Percentiles rank a stretch among this genome's conserved stretches.
phyloP scores from a whole-genome alignment of 2,113 vertebrate genomes.

The Brachyhypopomus gauderio region DNA sequence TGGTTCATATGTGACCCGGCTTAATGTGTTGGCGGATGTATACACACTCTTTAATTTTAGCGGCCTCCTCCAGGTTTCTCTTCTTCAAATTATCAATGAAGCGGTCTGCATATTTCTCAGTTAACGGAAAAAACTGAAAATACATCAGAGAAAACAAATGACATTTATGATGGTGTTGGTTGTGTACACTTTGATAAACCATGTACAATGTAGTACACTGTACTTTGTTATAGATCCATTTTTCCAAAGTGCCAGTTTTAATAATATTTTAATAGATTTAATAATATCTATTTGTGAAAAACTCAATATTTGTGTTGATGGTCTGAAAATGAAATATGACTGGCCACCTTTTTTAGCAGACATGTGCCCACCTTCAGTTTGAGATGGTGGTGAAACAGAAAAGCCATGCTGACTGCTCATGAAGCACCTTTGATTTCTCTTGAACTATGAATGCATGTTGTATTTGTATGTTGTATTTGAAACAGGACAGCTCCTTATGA shows the following conservation, averaged over 20 bases:
- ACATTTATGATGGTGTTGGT: background rate
- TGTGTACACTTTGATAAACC: background rate
- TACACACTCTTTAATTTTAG: constrained; percentile 69
- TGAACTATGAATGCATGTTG: background rate
- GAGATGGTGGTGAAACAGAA: background rate
- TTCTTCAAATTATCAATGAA: constrained; percentile 60
- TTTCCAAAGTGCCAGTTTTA: no score
- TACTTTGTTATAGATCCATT: no score
- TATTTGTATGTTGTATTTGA: background rate
- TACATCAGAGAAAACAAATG: background rate
- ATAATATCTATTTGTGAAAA: background rate
- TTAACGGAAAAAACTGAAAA: constrained; percentile 65
- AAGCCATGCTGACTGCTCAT: background rate
- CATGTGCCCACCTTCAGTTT: background rate
- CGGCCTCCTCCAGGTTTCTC: constrained; percentile 49
- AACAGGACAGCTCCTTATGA: background rate
- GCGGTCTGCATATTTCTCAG: constrained; percentile 59
- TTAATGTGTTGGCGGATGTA: background rate
- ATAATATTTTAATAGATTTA: no score
- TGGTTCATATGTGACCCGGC: background rate
- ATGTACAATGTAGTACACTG: no score
- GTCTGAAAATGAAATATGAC: background rate
- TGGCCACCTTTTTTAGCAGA: background rate
- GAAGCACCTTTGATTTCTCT: background rate
- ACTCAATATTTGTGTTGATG: background rate